These are phyloP conservation scores for Umimayanthus chanpuru DNA, from an alignment of 92 coral and sea anemone genomes.

Conservation along the genomic window DNA sequence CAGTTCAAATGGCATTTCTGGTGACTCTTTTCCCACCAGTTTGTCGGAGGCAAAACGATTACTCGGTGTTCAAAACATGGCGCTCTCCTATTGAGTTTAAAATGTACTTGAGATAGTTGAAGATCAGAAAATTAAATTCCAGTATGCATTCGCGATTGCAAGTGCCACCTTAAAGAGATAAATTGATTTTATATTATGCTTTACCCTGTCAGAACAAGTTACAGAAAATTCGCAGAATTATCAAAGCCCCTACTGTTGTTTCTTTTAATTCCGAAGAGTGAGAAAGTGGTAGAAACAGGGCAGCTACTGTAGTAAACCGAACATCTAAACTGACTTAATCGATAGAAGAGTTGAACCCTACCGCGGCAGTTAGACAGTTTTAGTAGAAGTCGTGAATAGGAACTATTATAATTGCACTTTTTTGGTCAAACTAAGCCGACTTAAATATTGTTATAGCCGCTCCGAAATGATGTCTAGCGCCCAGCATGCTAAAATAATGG, in stretches of 20 bases:
- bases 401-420: neutral
- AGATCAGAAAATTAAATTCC: neutral
- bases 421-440: neutral
- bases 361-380: neutral
- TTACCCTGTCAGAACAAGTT: neutral
- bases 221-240: neutral
- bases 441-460: neutral
- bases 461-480: neutral
- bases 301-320: neutral
- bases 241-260: neutral
- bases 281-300: neutral
- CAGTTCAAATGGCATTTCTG: neutral
- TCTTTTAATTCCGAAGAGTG: neutral
- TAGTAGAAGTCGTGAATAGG: neutral
- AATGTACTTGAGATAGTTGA: neutral
- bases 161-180: neutral
- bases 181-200: too few relatives aligned
- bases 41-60: neutral
- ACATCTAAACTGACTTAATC: neutral
- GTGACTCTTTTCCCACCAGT: constrained; percentile 34
- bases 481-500: neutral
- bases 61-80: constrained; percentile 6
- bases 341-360: neutral
- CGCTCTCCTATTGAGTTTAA: neutral
- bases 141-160: neutral